Conservation (phyloP, 2,888 invertebrate genomes). For the Amorpha juglandis region DNA sequence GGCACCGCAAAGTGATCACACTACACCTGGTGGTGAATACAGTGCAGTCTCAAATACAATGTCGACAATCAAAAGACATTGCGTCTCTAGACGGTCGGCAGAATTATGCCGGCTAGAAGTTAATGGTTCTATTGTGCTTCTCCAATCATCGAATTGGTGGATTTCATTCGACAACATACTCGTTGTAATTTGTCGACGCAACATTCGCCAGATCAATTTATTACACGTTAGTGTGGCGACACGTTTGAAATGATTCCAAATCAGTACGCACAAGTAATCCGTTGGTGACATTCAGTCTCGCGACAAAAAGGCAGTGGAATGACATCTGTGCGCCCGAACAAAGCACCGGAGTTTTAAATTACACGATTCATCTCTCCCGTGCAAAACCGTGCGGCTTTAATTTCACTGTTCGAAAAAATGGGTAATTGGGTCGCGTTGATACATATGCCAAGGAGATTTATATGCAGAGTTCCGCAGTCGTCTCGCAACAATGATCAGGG, state of each 20-base stretch:
- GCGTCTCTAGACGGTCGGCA: too few species aligned
- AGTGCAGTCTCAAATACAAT: too few species aligned
- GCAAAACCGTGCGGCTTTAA: slow-evolving; percentile 52
- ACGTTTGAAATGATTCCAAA: slow-evolving; percentile 37
- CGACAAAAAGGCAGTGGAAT: slow-evolving; percentile 52
- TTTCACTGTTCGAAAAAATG: slow-evolving; percentile 66
- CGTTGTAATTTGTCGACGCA: slow-evolving; percentile 19
- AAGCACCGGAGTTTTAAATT: slow-evolving; percentile 68
- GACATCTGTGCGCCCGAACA: slow-evolving; percentile 63
- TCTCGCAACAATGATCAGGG: slow-evolving; percentile 10
- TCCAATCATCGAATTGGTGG: neutral
- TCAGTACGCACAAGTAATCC: slow-evolving; percentile 48
- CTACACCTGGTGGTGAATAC: too few species aligned
- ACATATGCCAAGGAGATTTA: slow-evolving; percentile 24
- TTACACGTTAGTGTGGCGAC: slow-evolving; percentile 21
- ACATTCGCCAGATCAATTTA: slow-evolving; percentile 15
- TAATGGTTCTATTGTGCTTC: too few species aligned
- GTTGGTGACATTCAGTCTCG: slow-evolving; percentile 38
- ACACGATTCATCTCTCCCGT: slow-evolving; percentile 67
- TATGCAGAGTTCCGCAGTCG: slow-evolving; percentile 1
- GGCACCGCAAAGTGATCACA: too few species aligned
- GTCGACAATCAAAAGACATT: too few species aligned
- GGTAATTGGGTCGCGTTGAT: slow-evolving; percentile 65
- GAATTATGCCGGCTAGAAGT: too few species aligned
- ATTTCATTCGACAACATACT: slow-evolving; percentile 12